Evolutionary conservation across 30 jellyfish, hydroid and myxozoan genomes (phyloP), one percentile per base, ranked within the genome.

Genomic region (Turritopsis rubra): DNA sequence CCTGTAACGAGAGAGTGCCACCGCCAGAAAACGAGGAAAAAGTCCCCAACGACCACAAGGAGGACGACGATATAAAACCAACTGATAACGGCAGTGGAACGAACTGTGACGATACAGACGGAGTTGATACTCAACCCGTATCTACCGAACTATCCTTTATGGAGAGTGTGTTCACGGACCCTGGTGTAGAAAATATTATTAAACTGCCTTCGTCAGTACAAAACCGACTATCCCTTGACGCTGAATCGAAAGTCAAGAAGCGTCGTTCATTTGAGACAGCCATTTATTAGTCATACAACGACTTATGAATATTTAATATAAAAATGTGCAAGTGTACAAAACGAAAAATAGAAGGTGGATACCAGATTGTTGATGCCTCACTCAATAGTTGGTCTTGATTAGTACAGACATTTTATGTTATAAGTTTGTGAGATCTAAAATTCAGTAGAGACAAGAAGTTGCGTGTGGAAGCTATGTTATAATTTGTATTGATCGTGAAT

Each of bases 101-200:
- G 60, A 41, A 41, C 13, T 41, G 60, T 41, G 60, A 41, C 60
- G 60, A 68, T 68, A 68, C 77, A 7, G 77, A 68, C 77, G 30
- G 28, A 27, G 28, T 27, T 7, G 77, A 68, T 19, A 8, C 30
- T 22, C 77, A n/a, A 23, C 77, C 77, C 30, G 30, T 52, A 28
- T 26, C 66, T 5, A 77, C 85, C 16, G 85, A 77, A 77, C 85
- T 60, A 20, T 77, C 85, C 7, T 77, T 77, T 24, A 19, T 77
- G 21, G 85, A 77, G 72, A 29, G 85, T 28, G 85, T 77, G 75
- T 29, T 77, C n/a, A 77, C 1, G 66, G 85, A 77, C 29, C 85
- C 85, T 19, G 66, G 73, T 17, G 72, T 77, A 25, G 85, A 60
- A 52, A 77, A 77, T 25, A 28, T 77, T 28, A 77, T 77, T 22